Base-by-base conservation (phyloP, 1,140 invertebrate genomes). In the Platorchestia sp. region DNA sequence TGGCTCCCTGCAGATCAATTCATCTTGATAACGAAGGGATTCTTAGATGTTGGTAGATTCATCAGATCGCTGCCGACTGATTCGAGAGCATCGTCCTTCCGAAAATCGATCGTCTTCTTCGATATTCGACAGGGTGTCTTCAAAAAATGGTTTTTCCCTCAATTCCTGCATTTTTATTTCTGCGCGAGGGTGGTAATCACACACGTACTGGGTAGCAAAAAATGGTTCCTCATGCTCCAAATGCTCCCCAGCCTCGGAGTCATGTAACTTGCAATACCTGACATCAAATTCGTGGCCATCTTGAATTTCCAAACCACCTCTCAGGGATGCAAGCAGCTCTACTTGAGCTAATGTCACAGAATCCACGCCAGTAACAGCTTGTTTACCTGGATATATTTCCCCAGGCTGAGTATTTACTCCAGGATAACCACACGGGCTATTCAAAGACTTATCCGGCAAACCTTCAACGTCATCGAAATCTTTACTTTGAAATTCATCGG, bases 401-500 rank as follows among this genome's bases (percentile, higher is more conserved):
- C 43, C 45, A n/a, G 91, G 41, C 36, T 45, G 36, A 45, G 45
- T 27, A 27, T 40, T 3, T 10, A 27, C 47, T 93, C 36, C 45
- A 45, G 3, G 45, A 93, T 47, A 93, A 40, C 16, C 41, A 89
- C 43, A 41, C n/a, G 87, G n/a, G n/a, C 41, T 44, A 89, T 42
- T 44, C n/a, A 89, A 44, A 42, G 36, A 89, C 42, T 89, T 86
- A 14, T 86, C 86, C 7, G 86, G 87, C 41, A 27, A 5, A 27
- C 41, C 43, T 89, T 3, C 87, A 89, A 93, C 40, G 44, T 93
- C 91, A n/a, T 93, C 91, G 45, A 93, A 93, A 47, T 93, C 91
- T 47, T 93, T 93, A 45, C 91, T 93, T 40, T 93, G 91, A 47
- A 93, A 93, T 45, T 93, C 91, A 93, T 93, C 91, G 19, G 91